Base-by-base conservation (phyloP, 1,140 invertebrate species). In the Sminthurinus signatus region DNA sequence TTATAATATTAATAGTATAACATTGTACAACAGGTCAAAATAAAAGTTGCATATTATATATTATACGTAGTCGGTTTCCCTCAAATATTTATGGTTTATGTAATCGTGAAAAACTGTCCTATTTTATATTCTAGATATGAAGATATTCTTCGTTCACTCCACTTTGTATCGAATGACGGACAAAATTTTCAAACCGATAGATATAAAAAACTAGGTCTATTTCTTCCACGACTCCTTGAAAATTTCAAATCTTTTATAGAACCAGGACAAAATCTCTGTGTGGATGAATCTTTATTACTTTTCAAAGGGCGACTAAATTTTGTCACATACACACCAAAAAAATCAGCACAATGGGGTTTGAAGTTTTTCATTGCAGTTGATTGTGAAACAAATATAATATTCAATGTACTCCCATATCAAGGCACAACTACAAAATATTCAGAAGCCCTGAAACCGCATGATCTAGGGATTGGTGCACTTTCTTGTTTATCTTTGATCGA, bases 341-440 rank as follows among this genome's bases (percentile, higher is more conserved):
- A 57, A 8, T 3, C 31, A 43, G 55, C 55, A 4, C 2, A 36
- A 1, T 57, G 39, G 39, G 55, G 55, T 2, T 2, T 57, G 0
- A 57, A 39, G 23, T 43, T 57, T 43, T 57, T 57, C 8, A 3
- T 25, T 1, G 3, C 42, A 1, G 55, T 43, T 4, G 55, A 57
- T 42, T 57, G 55, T n/a, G 4, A 12, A 5, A 25, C 36, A 25
- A 27, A 27, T 4, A 23, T 56, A 1, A 12, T 56, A 3, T 2
- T 56, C 1, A 39, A 39, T 2, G 25, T 56, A 10, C 2, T 56
- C 0, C 54, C 54, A 3, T 56, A 56, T 23, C 54, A 56, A 56
- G 54, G 54, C n/a, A 56, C 32, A 23, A 39, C 1, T 21, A 56
- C 54, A 25, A 56, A 56, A 36, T 36, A 36, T n/a, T n/a, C n/a